Percentiles rank a stretch among this genome's conserved stretches.
Conservation (phyloP, 2,888 invertebrate genomes). For the Drosophila formosana region DNA sequence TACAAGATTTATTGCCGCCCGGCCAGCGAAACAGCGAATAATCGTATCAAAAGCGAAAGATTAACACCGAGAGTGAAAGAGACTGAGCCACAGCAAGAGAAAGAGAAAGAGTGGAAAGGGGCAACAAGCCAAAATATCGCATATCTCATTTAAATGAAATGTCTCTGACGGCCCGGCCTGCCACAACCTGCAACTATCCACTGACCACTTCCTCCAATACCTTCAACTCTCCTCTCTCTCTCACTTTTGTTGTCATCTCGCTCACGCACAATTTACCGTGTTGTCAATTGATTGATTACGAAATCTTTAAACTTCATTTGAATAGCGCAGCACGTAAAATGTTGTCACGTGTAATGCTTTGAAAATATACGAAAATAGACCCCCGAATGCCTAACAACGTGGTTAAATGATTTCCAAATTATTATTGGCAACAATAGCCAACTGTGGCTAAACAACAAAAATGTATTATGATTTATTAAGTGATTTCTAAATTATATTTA, state of each 20-base stretch:
- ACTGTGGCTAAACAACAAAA: not conserved
- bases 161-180: constrained; percentile 16
- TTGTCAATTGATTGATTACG: constrained; percentile 63
- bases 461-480: not conserved
- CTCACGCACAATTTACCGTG: constrained; percentile 57
- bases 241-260: constrained; percentile 38
- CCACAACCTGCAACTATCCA: constrained; percentile 26
- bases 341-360: constrained; percentile 25
- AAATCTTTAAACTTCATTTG: constrained; percentile 41
- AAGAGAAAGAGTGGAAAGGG: not conserved
- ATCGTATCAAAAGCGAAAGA: constrained; percentile 50
- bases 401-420: constrained; percentile 1
- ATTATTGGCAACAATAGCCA: not conserved
- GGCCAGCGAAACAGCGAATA: constrained; percentile 74
- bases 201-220: not conserved
- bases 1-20: constrained; percentile 82
- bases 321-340: constrained; percentile 38
- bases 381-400: constrained; percentile 18
- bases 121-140: constrained; percentile 31
- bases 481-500: not conserved
- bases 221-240: constrained; percentile 2
- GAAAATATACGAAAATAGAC: constrained; percentile 1
- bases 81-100: constrained; percentile 3
- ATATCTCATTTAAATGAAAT: constrained; percentile 68
- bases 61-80: constrained; percentile 4